Percentiles rank a stretch among this genome's conserved stretches.
phyloP scores from a whole-genome alignment of 1,140 invertebrate species.

The Euwallacea fornicatus region DNA sequence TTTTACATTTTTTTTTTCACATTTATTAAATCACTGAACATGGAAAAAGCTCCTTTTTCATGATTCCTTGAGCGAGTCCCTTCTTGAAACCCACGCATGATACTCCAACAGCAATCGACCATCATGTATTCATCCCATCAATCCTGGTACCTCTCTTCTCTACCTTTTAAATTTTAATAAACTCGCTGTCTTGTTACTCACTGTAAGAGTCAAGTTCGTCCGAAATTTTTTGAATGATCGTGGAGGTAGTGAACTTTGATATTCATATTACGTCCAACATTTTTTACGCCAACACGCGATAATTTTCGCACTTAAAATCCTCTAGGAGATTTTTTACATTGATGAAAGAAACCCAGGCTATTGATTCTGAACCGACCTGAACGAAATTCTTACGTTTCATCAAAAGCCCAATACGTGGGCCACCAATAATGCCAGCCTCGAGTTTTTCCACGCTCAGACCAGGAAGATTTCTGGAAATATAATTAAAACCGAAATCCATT shows the following conservation, averaged over 20 bases:
- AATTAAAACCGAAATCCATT: slow-evolving; percentile 36
- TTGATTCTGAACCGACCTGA: slow-evolving; percentile 18
- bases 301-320: slow-evolving; percentile 39
- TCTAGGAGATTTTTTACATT: slow-evolving; percentile 41
- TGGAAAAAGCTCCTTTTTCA: neutral
- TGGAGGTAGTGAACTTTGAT: slow-evolving; percentile 38
- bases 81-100: neutral
- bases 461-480: slow-evolving; percentile 34
- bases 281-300: slow-evolving; percentile 33
- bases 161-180: slow-evolving; percentile 42
- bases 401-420: slow-evolving; percentile 27
- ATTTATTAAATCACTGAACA: neutral
- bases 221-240: slow-evolving; percentile 36
- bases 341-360: slow-evolving; percentile 22
- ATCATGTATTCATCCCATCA: slow-evolving; percentile 46
- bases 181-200: slow-evolving; percentile 46
- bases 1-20: neutral
- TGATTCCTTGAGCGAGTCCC: neutral
- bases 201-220: slow-evolving; percentile 36
- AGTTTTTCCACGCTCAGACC: slow-evolving; percentile 27
- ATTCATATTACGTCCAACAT: slow-evolving; percentile 40
- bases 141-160: slow-evolving; percentile 43
- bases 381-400: slow-evolving; percentile 14
- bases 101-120: slow-evolving; percentile 44
- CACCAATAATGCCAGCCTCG: slow-evolving; percentile 37